Conservation (phyloP, 2,113 vertebrate genomes). For the Caloenas nicobarica region DNA sequence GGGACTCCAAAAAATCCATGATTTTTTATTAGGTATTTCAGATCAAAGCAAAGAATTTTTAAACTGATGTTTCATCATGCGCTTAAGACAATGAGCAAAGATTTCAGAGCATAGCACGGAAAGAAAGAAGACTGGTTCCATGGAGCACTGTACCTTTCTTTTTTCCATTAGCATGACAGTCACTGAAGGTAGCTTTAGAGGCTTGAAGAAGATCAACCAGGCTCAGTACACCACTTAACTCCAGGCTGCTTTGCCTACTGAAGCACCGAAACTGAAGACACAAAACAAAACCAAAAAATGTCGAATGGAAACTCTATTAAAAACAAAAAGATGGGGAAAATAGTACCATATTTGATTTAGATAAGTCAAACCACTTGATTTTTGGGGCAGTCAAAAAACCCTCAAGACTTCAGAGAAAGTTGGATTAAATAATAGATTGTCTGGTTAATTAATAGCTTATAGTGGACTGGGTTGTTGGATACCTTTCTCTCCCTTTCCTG, state of each 20-base stretch:
- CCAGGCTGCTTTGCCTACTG: not conserved
- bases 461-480: not conserved
- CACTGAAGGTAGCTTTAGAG: not conserved
- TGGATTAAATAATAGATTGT: not conserved
- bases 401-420: not conserved
- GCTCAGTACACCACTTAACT: not conserved
- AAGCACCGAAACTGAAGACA: not conserved
- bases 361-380: not conserved
- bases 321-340: not conserved
- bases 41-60: not conserved
- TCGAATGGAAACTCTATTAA: not conserved
- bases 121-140: not conserved
- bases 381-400: not conserved
- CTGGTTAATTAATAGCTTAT: not conserved
- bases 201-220: not conserved
- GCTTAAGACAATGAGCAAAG: not conserved
- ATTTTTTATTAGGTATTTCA: not conserved
- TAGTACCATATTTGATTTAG: not conserved
- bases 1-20: not conserved
- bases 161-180: not conserved
- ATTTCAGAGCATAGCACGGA: not conserved
- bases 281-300: not conserved
- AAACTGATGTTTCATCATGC: not conserved
- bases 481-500: not conserved
- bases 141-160: not conserved